Percentiles rank a stretch among this genome's conserved stretches.
Evolutionary conservation across 2,113 vertebrate species (phyloP).

Genomic region (Lophura nycthemera): DNA sequence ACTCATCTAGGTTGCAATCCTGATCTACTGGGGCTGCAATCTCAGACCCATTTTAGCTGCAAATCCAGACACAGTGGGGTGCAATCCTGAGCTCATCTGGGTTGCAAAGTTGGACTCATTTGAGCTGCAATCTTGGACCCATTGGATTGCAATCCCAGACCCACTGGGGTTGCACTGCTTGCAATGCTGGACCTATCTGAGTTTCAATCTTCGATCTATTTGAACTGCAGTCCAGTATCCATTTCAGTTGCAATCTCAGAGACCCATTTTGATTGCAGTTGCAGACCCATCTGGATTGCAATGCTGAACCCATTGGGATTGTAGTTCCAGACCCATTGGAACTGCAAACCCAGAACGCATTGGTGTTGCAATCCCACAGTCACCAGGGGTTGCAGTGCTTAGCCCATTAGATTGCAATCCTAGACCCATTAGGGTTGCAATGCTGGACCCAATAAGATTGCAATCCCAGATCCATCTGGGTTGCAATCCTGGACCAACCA

Average conservation of each 20-base stretch:
- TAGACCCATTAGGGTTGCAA: not conserved
- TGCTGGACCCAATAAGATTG: too few relatives aligned
- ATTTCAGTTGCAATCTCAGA: too few relatives aligned
- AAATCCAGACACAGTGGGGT: not conserved
- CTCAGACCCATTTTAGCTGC: too few relatives aligned
- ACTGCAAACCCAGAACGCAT: too few relatives aligned
- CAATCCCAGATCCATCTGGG: not conserved
- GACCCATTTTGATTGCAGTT: too few relatives aligned
- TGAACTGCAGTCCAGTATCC: not conserved
- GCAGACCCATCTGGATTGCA: too few relatives aligned
- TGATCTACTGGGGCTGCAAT: not conserved
- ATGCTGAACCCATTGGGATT: not conserved
- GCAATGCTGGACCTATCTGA: too few relatives aligned
- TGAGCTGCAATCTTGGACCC: not conserved
- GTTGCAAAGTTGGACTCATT: too few relatives aligned
- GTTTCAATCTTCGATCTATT: not conserved
- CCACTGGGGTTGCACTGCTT: not conserved
- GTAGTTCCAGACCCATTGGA: too few relatives aligned
- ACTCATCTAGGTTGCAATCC: accelerated
- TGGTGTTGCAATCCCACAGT: too few relatives aligned
- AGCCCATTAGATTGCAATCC: too few relatives aligned
- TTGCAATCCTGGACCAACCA: not conserved
- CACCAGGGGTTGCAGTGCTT: too few relatives aligned
- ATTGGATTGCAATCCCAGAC: not conserved
- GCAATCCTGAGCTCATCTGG: not conserved